Evolutionary conservation across 2,888 invertebrate genomes (phyloP), one percentile per base, ranked within the genome.

Genomic region (Chydorus sphaericus): DNA sequence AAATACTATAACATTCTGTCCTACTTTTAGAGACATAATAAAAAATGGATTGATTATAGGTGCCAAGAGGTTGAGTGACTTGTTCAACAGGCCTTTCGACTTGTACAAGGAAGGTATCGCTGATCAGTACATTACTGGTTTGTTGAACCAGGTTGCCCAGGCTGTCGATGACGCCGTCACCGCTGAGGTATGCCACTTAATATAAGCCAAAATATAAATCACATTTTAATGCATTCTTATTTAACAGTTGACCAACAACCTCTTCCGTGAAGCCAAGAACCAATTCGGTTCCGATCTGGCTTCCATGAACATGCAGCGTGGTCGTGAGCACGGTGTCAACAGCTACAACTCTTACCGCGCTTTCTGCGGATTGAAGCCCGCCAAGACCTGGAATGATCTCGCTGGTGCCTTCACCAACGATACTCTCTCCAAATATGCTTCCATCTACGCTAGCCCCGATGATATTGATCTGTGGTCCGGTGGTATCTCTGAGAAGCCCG

Each of bases 381-480:
- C 68, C 56, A 52, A 62, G 4, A 61, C 61, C 5, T 72, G 70
- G 66, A 62, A 66, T 23, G 67, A 69, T 31, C 64, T 71, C 61
- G 60, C 64, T 30, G 65, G 64, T 10, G 61, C 66, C 28, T 66
- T 71, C 63, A 62, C 63, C 48, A 70, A 70, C 60, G 62, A 61
- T 49, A 70, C 69, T 7, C 65, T 69, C 16, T 58, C 63, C 14
- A 62, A 64, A 8, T 70, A 70, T 61, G 63, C 63, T 48, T 61
- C 64, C 20, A 60, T 70, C 44, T 70, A 68, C 63, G 65, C 63
- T 1, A 52, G 20, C 3, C 90, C 91, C 2, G 78, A 83, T 59
- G 94, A 94, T 69, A 86, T 94, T 49, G 93, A 94, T 74, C 74
- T 93, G 55, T 94, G 92, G 89, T 88, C 90, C 16, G 93, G 90